These are phyloP conservation scores for Lissocephala sabroskyi DNA, from an alignment of 2,888 invertebrate species.

Conservation along the genomic window DNA sequence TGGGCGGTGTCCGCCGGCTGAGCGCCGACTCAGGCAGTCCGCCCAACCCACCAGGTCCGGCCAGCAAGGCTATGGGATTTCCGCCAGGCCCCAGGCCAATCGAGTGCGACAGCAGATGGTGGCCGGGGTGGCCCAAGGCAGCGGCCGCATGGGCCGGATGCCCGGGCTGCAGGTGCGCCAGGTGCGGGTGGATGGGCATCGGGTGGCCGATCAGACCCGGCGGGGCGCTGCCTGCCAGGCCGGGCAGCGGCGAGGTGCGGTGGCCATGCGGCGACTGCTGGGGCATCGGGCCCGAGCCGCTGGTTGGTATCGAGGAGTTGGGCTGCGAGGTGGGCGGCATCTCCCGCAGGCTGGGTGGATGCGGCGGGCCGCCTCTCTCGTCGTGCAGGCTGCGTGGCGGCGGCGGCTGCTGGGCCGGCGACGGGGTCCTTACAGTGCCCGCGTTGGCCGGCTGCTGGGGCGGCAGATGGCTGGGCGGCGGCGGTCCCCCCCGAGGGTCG, in stretches of 20 bases:
- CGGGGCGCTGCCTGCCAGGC: slow-evolving; percentile 61
- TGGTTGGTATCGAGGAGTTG: slow-evolving; percentile 43
- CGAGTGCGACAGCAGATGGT: slow-evolving; percentile 69
- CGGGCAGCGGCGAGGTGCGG: slow-evolving; percentile 70
- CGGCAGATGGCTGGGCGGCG: slow-evolving; percentile 58
- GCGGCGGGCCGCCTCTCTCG: slow-evolving; percentile 23
- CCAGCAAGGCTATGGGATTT: slow-evolving; percentile 65
- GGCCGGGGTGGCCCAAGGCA: slow-evolving; percentile 67
- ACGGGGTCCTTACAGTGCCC: slow-evolving; percentile 67
- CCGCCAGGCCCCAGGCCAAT: slow-evolving; percentile 65
- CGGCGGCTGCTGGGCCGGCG: slow-evolving; percentile 67
- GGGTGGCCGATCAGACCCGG: slow-evolving; percentile 70
- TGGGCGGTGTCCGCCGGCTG: slow-evolving; percentile 70
- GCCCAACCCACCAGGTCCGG: slow-evolving; percentile 67
- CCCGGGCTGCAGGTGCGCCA: slow-evolving; percentile 66
- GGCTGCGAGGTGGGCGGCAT: slow-evolving; percentile 43
- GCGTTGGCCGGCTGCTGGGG: slow-evolving; percentile 43
- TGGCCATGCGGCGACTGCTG: slow-evolving; percentile 66
- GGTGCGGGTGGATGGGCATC: slow-evolving; percentile 69
- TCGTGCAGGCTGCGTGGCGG: slow-evolving; percentile 59
- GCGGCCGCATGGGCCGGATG: slow-evolving; percentile 68
- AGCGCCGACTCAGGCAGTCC: slow-evolving; percentile 67
- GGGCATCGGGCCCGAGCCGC: slow-evolving; percentile 34
- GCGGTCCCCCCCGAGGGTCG: slow-evolving; percentile 48
- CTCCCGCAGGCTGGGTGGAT: slow-evolving; percentile 44